Base-by-base conservation (phyloP, 2,797 vertebrate genomes). In the Sebastes jordani region DNA sequence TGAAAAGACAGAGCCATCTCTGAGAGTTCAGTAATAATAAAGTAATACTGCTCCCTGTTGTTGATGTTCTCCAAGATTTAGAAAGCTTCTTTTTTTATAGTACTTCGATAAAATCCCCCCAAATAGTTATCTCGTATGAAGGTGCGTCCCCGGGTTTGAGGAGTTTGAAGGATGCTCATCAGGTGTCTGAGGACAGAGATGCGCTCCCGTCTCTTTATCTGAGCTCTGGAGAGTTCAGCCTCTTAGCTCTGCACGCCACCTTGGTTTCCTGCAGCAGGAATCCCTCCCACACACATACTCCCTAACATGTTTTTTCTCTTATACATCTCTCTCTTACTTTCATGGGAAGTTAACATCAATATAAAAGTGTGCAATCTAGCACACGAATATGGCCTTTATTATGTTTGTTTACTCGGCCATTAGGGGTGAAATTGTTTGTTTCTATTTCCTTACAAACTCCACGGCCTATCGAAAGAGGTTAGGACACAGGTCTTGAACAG, bases 201-300 rank as follows among this genome's bases (percentile, higher is more conserved):
- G 89, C 85, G 79, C 89, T 85, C 67, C 72, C 20, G 65, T 80
- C 78, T 81, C 71, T 81, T 71, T 65, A 46, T 69, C 66, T 81
- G 71, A 54, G 71, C 87, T 74, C 56, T 54, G 58, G 63, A 83
- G 82, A 84, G 83, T 87, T 82, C 69, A 76, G 82, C 64, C 87
- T 88, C 81, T 55, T 74, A 74, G 86, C 82, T 84, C 81, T 84
- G 82, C 83, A 84, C 84, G 58, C 84, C 81, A 72, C 86, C 74
- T 54, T 22, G 66, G 75, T 54, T 85, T 84, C 86, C 80, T 82
- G 62, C 84, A 86, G 71, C 70, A 79, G 52, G 84, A 93, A 92
- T 93, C 95, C 95, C 95, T 95, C 95, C 95, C 93, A 91, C 93
- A 52, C 70, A 84, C 61, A 79, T 61, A 71, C 76, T 83, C 22